phyloP scores from a whole-genome alignment of 53 echinoderm and acorn worm genomes.

The Hippasteria phrygiana region DNA sequence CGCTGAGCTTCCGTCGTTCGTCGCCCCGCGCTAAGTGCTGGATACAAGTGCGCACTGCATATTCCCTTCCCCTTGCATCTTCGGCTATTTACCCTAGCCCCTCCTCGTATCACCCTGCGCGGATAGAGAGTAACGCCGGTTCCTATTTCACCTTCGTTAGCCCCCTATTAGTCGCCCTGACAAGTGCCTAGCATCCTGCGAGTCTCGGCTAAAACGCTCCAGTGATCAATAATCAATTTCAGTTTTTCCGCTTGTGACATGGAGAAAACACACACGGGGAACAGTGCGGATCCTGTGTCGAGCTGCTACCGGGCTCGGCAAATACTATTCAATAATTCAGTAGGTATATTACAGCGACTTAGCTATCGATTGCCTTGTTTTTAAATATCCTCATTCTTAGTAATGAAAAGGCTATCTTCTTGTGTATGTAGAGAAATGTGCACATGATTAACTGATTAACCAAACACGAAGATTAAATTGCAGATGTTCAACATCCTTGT shows the following conservation, averaged over 20 bases:
- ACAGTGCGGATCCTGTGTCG: conserved; percentile 10
- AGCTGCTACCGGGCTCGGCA: not conserved
- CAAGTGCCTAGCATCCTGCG: conserved; percentile 37
- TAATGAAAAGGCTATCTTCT: no score
- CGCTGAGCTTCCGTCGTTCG: conserved; percentile 22
- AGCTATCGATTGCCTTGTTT: not conserved
- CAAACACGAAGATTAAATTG: no score
- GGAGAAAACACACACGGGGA: conserved; percentile 36
- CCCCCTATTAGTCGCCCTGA: conserved; percentile 1
- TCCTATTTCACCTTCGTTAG: conserved; percentile 49
- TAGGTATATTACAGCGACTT: not conserved
- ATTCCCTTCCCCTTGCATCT: not conserved
- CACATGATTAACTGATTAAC: no score
- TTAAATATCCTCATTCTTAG: no score
- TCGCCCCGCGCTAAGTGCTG: conserved; percentile 36
- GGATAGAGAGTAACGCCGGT: not conserved
- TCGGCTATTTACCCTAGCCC: not conserved
- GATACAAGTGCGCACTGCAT: conserved; percentile 51
- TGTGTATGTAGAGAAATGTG: no score
- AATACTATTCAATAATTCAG: not conserved
- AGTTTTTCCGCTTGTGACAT: conserved; percentile 62
- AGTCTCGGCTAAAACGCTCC: conserved; percentile 56
- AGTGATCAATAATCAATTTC: conserved; percentile 48
- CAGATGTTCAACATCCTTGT: no score
- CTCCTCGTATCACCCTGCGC: not conserved